These are phyloP conservation scores for Helarctos malayanus DNA, from an alignment of 2,797 vertebrate genomes.

Conservation along the genomic window DNA sequence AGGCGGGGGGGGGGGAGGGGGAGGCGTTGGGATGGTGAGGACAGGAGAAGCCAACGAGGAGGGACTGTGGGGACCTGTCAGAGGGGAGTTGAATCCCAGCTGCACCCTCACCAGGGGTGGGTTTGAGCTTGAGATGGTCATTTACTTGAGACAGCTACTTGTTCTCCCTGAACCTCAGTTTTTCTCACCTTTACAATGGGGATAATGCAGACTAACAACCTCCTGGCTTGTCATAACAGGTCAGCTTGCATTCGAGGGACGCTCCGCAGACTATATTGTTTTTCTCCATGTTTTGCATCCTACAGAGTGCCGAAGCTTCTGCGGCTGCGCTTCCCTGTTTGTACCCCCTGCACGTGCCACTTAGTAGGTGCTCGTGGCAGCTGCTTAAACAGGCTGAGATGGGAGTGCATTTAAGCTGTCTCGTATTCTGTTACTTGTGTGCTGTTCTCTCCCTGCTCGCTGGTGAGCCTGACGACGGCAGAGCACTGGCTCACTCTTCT, in stretches of 20 bases:
- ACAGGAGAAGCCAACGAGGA: neutral
- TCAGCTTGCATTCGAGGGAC: neutral
- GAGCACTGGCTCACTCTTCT: rapidly evolving
- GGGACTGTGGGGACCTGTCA: neutral
- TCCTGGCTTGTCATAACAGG: neutral
- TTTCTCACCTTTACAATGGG: neutral
- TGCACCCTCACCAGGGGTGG: rapidly evolving
- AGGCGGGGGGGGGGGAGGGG: too few relatives aligned
- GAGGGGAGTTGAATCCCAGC: neutral
- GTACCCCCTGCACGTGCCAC: neutral
- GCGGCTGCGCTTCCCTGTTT: rapidly evolving
- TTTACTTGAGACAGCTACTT: neutral
- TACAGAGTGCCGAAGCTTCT: too few relatives aligned
- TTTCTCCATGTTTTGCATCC: neutral
- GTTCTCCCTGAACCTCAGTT: neutral
- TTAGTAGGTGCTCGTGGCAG: neutral
- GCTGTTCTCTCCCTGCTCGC: rapidly evolving
- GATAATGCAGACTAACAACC: too few relatives aligned
- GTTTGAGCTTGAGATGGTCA: neutral
- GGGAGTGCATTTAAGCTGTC: rapidly evolving
- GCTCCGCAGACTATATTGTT: neutral
- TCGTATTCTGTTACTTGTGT: rapidly evolving
- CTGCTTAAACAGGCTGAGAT: neutral
- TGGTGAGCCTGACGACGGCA: neutral
- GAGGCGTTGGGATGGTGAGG: rapidly evolving